Evolutionary conservation across 1,140 invertebrate species (phyloP).

Genomic region (Dendrolimus kikuchii): DNA sequence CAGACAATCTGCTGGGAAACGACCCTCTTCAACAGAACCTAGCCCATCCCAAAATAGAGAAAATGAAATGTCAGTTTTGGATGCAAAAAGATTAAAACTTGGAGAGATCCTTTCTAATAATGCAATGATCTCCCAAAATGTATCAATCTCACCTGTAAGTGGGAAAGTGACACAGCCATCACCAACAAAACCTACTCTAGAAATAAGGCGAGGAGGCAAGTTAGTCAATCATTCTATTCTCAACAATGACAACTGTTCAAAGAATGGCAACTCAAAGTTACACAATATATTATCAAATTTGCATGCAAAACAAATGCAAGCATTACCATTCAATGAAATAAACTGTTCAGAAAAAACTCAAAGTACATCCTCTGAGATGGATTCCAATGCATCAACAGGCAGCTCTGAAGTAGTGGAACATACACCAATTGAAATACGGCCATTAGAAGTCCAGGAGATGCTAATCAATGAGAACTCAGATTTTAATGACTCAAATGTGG

Average conservation of each 20-base stretch:
- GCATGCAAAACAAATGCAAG: slow-evolving; percentile 56
- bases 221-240: slow-evolving; percentile 44
- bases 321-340: slow-evolving; percentile 40
- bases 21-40: slow-evolving; percentile 32
- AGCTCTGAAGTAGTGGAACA: slow-evolving; percentile 42
- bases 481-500: slow-evolving; percentile 51
- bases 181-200: slow-evolving; percentile 29
- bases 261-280: slow-evolving; percentile 66
- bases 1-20: slow-evolving; percentile 40
- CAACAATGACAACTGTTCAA: slow-evolving; percentile 63
- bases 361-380: slow-evolving; percentile 43
- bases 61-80: slow-evolving; percentile 42
- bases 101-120: slow-evolving; percentile 52
- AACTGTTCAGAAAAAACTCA: slow-evolving; percentile 44
- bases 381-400: slow-evolving; percentile 56
- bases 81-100: slow-evolving; percentile 63
- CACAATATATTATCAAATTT: slow-evolving; percentile 64
- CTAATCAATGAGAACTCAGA: slow-evolving; percentile 64
- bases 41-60: slow-evolving; percentile 43
- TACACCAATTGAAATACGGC: slow-evolving; percentile 33
- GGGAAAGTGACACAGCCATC: slow-evolving; percentile 32
- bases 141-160: slow-evolving; percentile 47
- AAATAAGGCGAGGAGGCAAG: slow-evolving; percentile 36
- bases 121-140: slow-evolving; percentile 22
- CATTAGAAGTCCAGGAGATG: slow-evolving; percentile 52